Evolutionary conservation across 2,888 invertebrate species (phyloP), one percentile per base, ranked within the genome.

Genomic region (Hypolimnas misippus): DNA sequence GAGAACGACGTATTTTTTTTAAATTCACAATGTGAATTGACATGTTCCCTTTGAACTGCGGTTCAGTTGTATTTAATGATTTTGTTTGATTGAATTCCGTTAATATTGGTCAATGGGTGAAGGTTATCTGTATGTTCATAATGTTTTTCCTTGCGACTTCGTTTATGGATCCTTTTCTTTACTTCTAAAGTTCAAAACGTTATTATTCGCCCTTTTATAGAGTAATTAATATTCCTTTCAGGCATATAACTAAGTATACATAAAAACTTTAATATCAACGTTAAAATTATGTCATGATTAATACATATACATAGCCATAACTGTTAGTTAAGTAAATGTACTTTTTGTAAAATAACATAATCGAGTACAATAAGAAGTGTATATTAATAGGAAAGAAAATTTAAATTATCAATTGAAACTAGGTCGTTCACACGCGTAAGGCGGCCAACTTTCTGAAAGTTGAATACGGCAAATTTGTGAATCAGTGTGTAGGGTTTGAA

Each of bases 1-100:
- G 84, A 89, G 89, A 89, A 89, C 87, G 86, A 82, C 83, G 79
- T 55, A 58, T 62, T 69, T 62, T 66, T 65, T 67, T 67, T 57
- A 50, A 69, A 72, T 78, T 62, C 42, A 82, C 84, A 84, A 86
- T 84, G 84, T n/a, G n/a, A 60, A 66, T 63, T 66, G 67, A 66
- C 66, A 68, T 68, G 62, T 74, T 70, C 72, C 66, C 46, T 46
- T 46, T 46, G 42, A 42, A 42, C 42, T 21, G 4, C 46, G 21
- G n/a, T n/a, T 46, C 21, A 21, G 21, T 46, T 46, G 46, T 46
- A 2, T 21, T 21, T 21, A 10, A 21, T 5, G 14, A 0, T 21
- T 49, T 25, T 1, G 8, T 17, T 19, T 12, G 16, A 44, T 44
- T 44, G 12, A 44, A 2, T 16, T 5, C n/a, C 38, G 14, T 38